Evolutionary conservation across 2,113 vertebrate genomes (phyloP), one percentile per base, ranked within the genome.

Genomic region (Toxostoma redivivum): DNA sequence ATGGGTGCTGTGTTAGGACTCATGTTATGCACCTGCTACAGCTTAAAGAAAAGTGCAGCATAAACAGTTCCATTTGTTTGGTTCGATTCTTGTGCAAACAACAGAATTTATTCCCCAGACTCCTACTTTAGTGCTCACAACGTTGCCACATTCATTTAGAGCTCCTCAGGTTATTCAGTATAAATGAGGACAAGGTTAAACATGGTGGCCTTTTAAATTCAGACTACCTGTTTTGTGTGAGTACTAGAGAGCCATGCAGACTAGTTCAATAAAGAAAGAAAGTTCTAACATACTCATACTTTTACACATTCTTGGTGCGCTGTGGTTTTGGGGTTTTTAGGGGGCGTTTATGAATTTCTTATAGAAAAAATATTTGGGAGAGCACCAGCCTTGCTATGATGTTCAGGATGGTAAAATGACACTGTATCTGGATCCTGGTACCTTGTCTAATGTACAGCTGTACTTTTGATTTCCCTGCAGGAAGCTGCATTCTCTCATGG

Each of bases 291-390:
- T 30, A 27, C 11, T 42, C 20, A 53, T 30, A 24, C 11, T 42
- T 30, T 42, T 38, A 5, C 8, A 10, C 7, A 23, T 18, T 65
- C 21, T 37, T 56, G 18, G 17, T 33, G 47, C 44, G 5, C 15
- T 47, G n/a, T 28, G 3, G 5, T 33, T 80, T 57, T 42, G 20
- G 17, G 5, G 4, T 4, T 16, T 30, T 76, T 54, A 20, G 1
- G 8, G 16, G 6, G 1, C 1, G 7, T 3, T 12, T 33, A 8
- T 40, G 4, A 21, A 45, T 0, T 2, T 48, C 10, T 61, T 31
- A 40, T 9, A 18, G 12, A 54, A 66, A 85, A 44, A 47, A 9
- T 5, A 23, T 84, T 77, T 30, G 73, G 19, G 44, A 54, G 64
- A 69, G 15, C 47, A 35, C 38, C 23, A 65, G 27, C 18, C 35